phyloP scores from a whole-genome alignment of 2,797 vertebrate species.

The Tragelaphus eurycerus region DNA sequence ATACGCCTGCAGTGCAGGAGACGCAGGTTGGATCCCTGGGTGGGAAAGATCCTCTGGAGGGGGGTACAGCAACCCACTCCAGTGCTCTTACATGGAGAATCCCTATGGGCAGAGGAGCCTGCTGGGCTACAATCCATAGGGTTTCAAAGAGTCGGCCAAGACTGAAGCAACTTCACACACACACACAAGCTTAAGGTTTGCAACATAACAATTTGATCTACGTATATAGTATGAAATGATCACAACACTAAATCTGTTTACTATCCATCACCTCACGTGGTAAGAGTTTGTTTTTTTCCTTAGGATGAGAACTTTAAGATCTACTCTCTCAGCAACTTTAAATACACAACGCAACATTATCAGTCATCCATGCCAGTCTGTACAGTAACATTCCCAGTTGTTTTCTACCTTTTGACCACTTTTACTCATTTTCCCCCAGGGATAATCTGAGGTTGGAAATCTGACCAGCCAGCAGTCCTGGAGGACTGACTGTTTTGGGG shows the following conservation, averaged over 20 bases:
- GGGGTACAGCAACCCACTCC: background rate
- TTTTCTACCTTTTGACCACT: background rate
- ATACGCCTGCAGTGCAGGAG: background rate
- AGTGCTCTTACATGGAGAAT: background rate
- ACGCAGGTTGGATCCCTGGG: background rate
- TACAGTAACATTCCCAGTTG: background rate
- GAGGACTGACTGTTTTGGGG: background rate
- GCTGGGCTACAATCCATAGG: background rate
- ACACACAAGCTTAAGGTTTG: background rate
- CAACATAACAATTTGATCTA: background rate
- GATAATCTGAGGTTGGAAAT: slow-evolving; percentile 25
- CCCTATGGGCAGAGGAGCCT: background rate
- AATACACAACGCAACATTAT: background rate
- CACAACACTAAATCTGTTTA: background rate
- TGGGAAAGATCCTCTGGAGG: background rate
- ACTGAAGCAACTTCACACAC: background rate
- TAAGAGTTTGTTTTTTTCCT: background rate
- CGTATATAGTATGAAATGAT: background rate
- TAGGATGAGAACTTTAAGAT: background rate
- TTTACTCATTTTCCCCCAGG: background rate
- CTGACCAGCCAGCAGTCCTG: background rate
- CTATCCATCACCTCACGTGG: background rate
- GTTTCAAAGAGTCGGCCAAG: background rate
- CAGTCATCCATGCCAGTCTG: background rate
- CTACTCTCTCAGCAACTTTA: background rate